phyloP scores from a whole-genome alignment of 64 coral and sea anemone genomes.

The Montipora capricornis region DNA sequence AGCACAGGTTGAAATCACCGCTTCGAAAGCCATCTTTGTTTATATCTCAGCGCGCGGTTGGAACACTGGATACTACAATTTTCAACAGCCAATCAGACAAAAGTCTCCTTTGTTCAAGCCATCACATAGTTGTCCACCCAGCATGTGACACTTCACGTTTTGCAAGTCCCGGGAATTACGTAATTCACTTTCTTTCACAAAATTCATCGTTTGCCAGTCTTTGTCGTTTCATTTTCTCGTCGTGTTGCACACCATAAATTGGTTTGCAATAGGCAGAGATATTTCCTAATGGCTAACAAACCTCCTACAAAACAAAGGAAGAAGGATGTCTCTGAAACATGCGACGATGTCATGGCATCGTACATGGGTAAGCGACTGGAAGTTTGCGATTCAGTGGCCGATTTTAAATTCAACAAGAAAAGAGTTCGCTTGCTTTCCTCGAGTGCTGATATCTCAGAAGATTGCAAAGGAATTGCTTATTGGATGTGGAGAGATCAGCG shows the following conservation, averaged over 20 bases:
- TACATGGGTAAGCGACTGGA: constrained; percentile 27
- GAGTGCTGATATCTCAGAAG: constrained; percentile 27
- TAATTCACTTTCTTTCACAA: too few relatives aligned
- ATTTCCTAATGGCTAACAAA: constrained; percentile 17
- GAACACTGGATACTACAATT: too few relatives aligned
- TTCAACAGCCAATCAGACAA: too few relatives aligned
- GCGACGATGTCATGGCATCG: constrained; percentile 2
- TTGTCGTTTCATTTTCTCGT: not conserved
- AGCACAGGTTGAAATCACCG: too few relatives aligned
- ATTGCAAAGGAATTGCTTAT: constrained; percentile 70
- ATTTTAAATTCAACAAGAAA: constrained; percentile 81
- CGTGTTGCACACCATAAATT: not conserved
- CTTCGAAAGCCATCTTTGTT: too few relatives aligned
- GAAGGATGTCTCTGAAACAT: constrained; percentile 33
- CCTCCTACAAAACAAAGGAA: constrained; percentile 45
- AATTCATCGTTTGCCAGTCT: too few relatives aligned
- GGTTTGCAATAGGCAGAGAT: not conserved
- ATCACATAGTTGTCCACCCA: too few relatives aligned
- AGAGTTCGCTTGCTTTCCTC: constrained; percentile 64
- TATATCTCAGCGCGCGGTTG: too few relatives aligned
- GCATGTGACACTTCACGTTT: not conserved
- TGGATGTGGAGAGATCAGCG: constrained; percentile 86
- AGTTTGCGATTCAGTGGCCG: constrained; percentile 46
- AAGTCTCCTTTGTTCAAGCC: too few relatives aligned
- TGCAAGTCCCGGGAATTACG: too few relatives aligned